phyloP scores from a whole-genome alignment of 2,888 invertebrate genomes.

The Ochropleura plecta region DNA sequence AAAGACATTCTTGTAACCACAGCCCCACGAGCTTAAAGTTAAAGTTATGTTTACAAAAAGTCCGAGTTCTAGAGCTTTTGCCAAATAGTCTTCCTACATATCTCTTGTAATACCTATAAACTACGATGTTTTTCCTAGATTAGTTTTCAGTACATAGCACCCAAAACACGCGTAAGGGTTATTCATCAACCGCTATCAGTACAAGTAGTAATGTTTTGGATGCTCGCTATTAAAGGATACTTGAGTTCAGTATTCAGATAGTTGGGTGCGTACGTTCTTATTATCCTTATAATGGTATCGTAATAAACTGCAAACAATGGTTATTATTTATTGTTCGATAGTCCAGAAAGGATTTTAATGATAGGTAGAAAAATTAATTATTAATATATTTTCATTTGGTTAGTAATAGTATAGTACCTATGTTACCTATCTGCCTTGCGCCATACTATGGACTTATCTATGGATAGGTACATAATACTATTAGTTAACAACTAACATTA shows the following conservation, averaged over 20 bases:
- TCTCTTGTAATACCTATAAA: neutral
- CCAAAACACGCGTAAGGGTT: neutral
- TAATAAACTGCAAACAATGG: constrained; percentile 14
- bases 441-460: neutral
- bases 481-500: neutral
- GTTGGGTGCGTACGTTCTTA: neutral
- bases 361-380: too few species aligned
- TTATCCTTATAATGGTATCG: constrained; percentile 27
- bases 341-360: neutral
- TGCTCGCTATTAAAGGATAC: constrained; percentile 2
- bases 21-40: too few species aligned
- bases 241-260: neutral
- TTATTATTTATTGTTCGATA: constrained; percentile 27
- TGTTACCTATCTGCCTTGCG: constrained; percentile 3
- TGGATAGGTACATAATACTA: neutral
- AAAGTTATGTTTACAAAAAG: neutral
- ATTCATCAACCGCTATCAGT: neutral
- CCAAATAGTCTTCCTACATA: neutral
- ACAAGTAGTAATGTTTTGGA: neutral
- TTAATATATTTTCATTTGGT: neutral
- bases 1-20: neutral
- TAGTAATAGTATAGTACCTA: neutral
- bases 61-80: neutral
- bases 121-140: neutral
- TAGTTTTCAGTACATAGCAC: neutral